Base-by-base conservation (phyloP, 2,888 invertebrate genomes). In the Lasioglossum leucozonium region DNA sequence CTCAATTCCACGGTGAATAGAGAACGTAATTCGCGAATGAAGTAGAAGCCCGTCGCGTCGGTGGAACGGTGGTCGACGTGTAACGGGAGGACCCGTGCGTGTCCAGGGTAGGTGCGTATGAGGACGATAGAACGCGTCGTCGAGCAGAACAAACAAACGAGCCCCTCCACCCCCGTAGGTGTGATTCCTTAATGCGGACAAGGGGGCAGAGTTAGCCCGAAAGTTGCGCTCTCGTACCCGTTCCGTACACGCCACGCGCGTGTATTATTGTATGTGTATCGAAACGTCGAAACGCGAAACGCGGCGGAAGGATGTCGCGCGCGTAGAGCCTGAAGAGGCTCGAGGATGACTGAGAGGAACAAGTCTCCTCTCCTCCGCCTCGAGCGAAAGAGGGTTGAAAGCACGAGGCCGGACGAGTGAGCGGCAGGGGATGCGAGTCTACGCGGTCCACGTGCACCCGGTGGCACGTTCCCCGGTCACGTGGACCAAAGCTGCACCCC, bases 381-480 rank as follows among this genome's bases (percentile, higher is more conserved):
- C 84, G 84, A 87, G 88, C 81, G 84, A 86, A 90, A 90, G 91
- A 89, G 91, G 91, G 91, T 91, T 91, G 91, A 91, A 88, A 87
- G 86, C 89, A 87, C 87, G 88, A 87, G 87, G 86, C 82, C 79
- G 78, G 79, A 77, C 82, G 85, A 79, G 79, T 81, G 84, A 82
- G 78, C 78, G 84, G 84, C 83, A 87, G 90, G 88, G 89, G 88
- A 83, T 85, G 83, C 82, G 84, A 37, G 22, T 67, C 78, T 69
- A 79, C 37, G 75, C 37, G 74, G 77, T 93, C 93, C 94, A 95
- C 95, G 95, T 95, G 94, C 94, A 91, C 87, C 90, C 84, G 87
- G 81, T 88, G 93, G 94, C 95, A 95, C 95, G 95, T 94, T 95
- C 89, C 90, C 84, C 82, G 89, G 92, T 94, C 95, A 95, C 95